Base-by-base conservation (phyloP, 2,888 invertebrate species). In the Drosophila koepferae region DNA sequence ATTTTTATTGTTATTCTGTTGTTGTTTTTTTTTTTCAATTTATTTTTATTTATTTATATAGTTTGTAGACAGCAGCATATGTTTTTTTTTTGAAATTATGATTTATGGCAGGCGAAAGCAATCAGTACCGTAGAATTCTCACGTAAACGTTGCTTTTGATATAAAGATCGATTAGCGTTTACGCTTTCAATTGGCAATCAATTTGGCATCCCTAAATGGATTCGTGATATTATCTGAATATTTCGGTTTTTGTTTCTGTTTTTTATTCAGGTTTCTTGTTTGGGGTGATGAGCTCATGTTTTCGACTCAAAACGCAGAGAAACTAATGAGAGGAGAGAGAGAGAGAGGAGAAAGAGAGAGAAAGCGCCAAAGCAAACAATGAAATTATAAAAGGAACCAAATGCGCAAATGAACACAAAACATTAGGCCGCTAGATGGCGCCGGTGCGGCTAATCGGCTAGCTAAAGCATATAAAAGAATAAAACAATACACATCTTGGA, bases 91-190 rank as follows among this genome's bases (percentile, higher is more conserved):
- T 28, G 20, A 6, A 2, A 20, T 28, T 28, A 2, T 63, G 74
- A 68, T 78, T 78, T 67, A 66, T 82, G 71, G 81, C 83, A n/a
- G n/a, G n/a, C n/a, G n/a, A n/a, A n/a, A n/a, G n/a, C n/a, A n/a
- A n/a, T n/a, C n/a, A n/a, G n/a, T n/a, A n/a, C n/a, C n/a, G n/a
- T n/a, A n/a, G n/a, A n/a, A 41, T 48, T 71, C 68, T 74, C 68
- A 70, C 65, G 74, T 79, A 68, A 63, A 74, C 69, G 71, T 74
- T 72, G 78, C 65, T 70, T 85, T 77, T 82, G 58, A 86, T 82
- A 86, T n/a, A 86, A 84, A 85, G 86, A 85, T 85, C 84, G 84
- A 85, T 85, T 85, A 74, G 72, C 61, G 67, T 70, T 81, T 75
- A 68, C 69, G 69, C 59, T 72, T 77, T 53, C 62, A 75, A n/a